Evolutionary conservation across 2,113 vertebrate species (phyloP), one percentile per base, ranked within the genome.

Genomic region (Thomomys bottae): DNA sequence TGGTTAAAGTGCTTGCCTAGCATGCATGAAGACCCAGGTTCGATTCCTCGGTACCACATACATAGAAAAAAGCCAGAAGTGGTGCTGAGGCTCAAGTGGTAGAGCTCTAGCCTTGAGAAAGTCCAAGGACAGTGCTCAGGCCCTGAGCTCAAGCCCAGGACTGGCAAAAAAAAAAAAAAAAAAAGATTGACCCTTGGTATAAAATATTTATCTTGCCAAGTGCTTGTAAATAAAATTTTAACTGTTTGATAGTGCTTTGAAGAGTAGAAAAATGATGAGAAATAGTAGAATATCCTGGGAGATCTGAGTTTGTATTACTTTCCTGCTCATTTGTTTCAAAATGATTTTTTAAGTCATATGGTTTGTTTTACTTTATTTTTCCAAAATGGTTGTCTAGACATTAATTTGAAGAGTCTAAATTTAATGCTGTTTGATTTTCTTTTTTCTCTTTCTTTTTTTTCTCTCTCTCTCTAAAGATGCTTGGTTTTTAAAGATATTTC

Each of bases 401-500:
- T 95, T 94, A 92, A 75, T 80, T 40, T 83, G 59, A 38, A 94
- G 89, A 61, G 8, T 63, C 57, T 81, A 73, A 92, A 61, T 89
- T 92, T 89, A 90, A 67, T 94, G 77, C 15, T 91, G 91, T 94
- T 40, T 88, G 38, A 28, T 83, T 24, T 89, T 86, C 70, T 26
- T 20, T 6, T 1, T 1, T 1, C 4, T 64, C 26, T 8, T 72
- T 34, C 6, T 6, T 12, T 49, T 49, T 0, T 12, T 49, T 12
- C 7, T 12, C 14, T 49, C 9, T 12, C 14, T 12, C 45, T 12
- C 14, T 7, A 1, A 95, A 73, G 42, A 61, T 90, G 10, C 71
- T 36, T 26, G 86, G 85, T 93, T 96, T 96, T 90, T 78, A 96
- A 88, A 88, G 83, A 93, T 77, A 95, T 96, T 94, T 93, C 90